A percentile compares a stretch with the other conserved stretches of the same genome.
Conservation (phyloP, 2,113 vertebrate genomes). For the Phalacrocorax pelagicus region DNA sequence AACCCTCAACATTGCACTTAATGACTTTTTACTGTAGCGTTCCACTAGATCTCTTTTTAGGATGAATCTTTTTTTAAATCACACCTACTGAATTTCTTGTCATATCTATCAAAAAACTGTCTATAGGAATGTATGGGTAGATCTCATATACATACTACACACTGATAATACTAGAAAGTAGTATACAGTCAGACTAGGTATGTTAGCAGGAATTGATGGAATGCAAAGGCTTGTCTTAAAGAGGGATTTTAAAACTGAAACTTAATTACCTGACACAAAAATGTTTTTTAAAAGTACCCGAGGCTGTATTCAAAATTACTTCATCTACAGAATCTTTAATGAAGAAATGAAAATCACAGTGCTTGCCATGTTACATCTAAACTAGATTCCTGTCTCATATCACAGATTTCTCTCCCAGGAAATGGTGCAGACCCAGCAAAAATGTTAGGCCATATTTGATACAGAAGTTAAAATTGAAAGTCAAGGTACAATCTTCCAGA, state of each 20-base stretch:
- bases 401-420: neutral
- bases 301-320: neutral
- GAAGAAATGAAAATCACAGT: neutral
- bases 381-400: neutral
- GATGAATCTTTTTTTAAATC: neutral
- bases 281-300: neutral
- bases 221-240: neutral
- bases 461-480: neutral
- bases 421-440: neutral
- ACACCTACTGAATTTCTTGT: neutral
- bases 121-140: neutral
- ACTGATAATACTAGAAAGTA: neutral
- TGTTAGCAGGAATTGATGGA: neutral
- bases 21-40: neutral
- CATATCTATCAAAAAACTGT: neutral
- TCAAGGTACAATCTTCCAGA: neutral
- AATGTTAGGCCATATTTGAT: neutral
- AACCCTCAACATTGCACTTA: neutral
- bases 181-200: neutral
- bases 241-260: neutral
- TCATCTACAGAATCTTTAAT: neutral
- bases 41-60: neutral
- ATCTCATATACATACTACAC: fast-evolving
- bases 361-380: neutral
- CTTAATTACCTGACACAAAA: neutral